Evolutionary conservation across 2,888 invertebrate species (phyloP), one percentile per base, ranked within the genome.

Genomic region (Empis livida): DNA sequence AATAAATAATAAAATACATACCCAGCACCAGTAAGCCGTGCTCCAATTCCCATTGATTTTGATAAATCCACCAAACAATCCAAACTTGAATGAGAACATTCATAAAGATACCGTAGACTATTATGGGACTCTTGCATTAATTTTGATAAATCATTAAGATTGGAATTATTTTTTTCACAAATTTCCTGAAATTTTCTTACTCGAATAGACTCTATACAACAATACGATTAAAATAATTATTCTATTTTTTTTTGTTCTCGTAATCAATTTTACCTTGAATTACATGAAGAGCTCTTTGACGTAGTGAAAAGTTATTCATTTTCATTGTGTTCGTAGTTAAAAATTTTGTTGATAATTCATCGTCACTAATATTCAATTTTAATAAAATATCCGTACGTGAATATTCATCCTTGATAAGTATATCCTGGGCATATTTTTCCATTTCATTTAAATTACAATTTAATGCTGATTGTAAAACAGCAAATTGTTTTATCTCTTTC

Each of bases 21-120:
- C 73, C 94, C 94, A 30, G 97, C 97, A 32, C 97, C 99, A 2
- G 97, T 97, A 37, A 99, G 73, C 44, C 97, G 79, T n/a, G 90
- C 87, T 39, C 91, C 87, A 13, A 82, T 68, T 20, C 78, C 76
- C 50, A 77, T 72, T 44, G 80, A 78, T 50, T 75, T 73, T 10
- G 86, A 87, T 60, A 84, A 68, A 30, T 80, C 73, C 16, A 94
- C 89, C 17, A 97, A 74, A 48, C 74, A 71, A 66, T 99, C 94
- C 54, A 97, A 73, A 59, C 84, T 80, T 2, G 81, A 77, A 71
- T 94, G 92, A 48, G 95, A 95, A 68, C 97, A 97, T 65, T 97
- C 90, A 67, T 94, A 99, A 5, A 88, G 71, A 51, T 80, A 77
- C 48, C 80, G 75, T 45, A 96, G 77, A 61, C 95, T 96, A 35